Base-by-base conservation (phyloP, 2,888 invertebrate species). In the Sinopyrophorus schimmeli region DNA sequence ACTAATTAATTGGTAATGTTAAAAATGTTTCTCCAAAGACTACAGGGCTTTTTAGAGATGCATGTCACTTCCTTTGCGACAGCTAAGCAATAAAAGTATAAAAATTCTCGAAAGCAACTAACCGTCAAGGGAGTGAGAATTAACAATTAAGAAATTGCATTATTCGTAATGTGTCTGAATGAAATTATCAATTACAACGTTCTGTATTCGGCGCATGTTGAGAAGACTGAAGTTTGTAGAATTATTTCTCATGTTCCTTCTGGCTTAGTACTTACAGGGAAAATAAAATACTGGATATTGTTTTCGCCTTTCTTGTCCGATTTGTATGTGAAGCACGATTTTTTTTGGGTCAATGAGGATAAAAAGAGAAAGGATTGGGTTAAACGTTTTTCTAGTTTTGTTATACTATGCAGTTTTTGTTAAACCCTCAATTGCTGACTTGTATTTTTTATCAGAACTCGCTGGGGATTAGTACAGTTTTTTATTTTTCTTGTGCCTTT, bases 71-170 rank as follows among this genome's bases (percentile, higher is more conserved):
- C 31, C 39, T 38, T 26, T 28, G 32, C 35, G 48, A 17, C 20
- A 12, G 37, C 31, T 38, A 20, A 18, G 18, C 17, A 24, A 20
- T 5, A 23, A 10, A 14, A 2, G 10, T 54, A 58, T 54, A 58
- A 61, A 59, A 59, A 55, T 57, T 57, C 54, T 54, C 52, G 55
- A 51, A 39, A 44, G 49, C 57, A 62, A 61, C 43, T 58, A n/a
- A n/a, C n/a, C n/a, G 53, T 53, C 63, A 52, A 53, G 61, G 60
- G 62, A 63, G 59, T 62, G 57, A 56, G 59, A 66, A 66, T 67
- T 66, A 65, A 64, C 66, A 67, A 67, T 67, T 67, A 68, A 62
- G 63, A 65, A 68, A 68, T 68, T 65, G 62, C 59, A 65, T 68
- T 67, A 67, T 65, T 61, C 61, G 57, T 67, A 67, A 68, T 67